Evolutionary conservation across 2,797 vertebrate species (phyloP).

Genomic region (Craterocephalus amniculus): DNA sequence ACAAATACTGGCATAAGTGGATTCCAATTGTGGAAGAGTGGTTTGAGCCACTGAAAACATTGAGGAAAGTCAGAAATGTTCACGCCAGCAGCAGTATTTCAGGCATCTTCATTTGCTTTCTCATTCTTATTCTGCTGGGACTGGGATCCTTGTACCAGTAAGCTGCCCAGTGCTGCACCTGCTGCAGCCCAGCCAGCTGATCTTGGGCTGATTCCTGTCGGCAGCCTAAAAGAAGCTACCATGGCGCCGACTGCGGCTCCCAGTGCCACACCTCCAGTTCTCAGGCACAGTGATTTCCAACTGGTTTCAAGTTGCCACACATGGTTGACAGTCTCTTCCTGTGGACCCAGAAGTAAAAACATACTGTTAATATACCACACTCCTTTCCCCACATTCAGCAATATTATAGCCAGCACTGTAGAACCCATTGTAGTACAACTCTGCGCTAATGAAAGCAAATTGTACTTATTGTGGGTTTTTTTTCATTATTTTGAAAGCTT

Average conservation of each 20-base stretch:
- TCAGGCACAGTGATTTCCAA: conserved; percentile 14
- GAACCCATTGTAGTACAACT: neutral
- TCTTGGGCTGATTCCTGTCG: conserved; percentile 14
- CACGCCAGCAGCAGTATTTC: neutral
- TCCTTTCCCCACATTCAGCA: neutral
- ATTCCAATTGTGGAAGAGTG: no score
- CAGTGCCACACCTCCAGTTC: conserved; percentile 32
- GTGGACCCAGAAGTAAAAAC: neutral
- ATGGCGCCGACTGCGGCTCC: conserved; percentile 48
- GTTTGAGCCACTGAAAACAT: no score
- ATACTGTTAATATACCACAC: neutral
- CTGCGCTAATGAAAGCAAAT: no score
- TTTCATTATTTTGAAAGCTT: no score
- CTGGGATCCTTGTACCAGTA: conserved; percentile 26
- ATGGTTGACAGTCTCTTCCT: neutral
- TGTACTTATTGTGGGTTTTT: no score
- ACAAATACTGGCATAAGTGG: neutral
- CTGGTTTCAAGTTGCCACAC: neutral
- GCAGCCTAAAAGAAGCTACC: conserved; percentile 17
- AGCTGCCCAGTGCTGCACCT: conserved; percentile 48
- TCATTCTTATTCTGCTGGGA: neutral
- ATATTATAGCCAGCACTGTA: neutral
- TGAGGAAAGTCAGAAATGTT: neutral
- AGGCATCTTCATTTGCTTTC: neutral
- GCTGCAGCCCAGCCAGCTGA: conserved; percentile 40